These are phyloP conservation scores for Trissolcus brochymenae DNA, from an alignment of 2,888 invertebrate genomes.

Conservation along the genomic window DNA sequence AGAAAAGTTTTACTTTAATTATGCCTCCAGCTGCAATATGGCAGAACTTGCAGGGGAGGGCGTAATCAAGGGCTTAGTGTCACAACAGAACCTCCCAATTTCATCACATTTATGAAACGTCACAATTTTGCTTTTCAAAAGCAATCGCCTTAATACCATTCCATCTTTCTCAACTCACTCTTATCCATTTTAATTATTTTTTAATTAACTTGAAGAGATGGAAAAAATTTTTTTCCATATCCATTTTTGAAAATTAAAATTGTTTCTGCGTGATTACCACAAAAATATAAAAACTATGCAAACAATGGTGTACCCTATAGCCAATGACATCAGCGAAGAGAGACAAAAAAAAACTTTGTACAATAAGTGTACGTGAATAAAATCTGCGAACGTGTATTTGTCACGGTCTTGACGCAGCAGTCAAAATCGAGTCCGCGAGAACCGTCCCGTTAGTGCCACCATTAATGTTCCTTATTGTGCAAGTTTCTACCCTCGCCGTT, in stretches of 20 bases:
- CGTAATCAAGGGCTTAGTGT: slow-evolving; percentile 32
- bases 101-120: too few species aligned
- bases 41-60: slow-evolving; percentile 18
- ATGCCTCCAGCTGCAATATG: slow-evolving; percentile 20
- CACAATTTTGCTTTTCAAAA: too few species aligned
- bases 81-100: slow-evolving; percentile 8
- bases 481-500: slow-evolving; percentile 59
- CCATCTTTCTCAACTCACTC: neutral
- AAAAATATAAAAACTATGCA: neutral
- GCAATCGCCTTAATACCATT: too few species aligned
- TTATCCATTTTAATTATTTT: neutral
- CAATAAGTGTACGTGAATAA: slow-evolving; percentile 35
- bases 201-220: too few species aligned
- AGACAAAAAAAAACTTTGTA: slow-evolving; percentile 36
- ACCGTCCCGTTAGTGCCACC: slow-evolving; percentile 59
- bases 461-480: slow-evolving; percentile 58
- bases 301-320: slow-evolving; percentile 37
- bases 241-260: too few species aligned
- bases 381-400: slow-evolving; percentile 38
- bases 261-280: neutral
- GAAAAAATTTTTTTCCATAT: too few species aligned
- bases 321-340: slow-evolving; percentile 32
- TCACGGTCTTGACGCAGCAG: slow-evolving; percentile 53
- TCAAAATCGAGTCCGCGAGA: slow-evolving; percentile 52
- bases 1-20: slow-evolving; percentile 12